phyloP scores from a whole-genome alignment of 2,888 invertebrate species.

The Drosophila kanekoi region DNA sequence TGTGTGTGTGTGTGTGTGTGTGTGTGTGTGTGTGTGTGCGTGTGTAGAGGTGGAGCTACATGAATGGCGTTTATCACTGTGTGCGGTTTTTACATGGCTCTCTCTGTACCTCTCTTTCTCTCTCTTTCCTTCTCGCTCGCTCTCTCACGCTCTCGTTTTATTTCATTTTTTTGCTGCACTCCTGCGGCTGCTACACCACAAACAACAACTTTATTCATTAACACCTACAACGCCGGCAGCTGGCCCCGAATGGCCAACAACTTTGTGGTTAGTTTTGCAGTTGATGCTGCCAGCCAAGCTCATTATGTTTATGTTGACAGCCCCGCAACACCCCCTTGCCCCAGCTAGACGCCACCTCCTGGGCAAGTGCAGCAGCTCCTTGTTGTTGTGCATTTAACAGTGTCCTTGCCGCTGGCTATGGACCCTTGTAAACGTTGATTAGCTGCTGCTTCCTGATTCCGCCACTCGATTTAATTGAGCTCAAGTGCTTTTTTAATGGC shows the following conservation, averaged over 20 bases:
- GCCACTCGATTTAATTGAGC: conserved; percentile 73
- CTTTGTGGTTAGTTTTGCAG: conserved; percentile 74
- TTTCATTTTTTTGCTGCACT: conserved; percentile 40
- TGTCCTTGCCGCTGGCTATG: conserved; percentile 56
- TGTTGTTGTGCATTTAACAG: conserved; percentile 59
- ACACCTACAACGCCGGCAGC: conserved; percentile 74
- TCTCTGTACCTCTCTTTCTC: conserved; percentile 18
- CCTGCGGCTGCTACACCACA: conserved; percentile 69
- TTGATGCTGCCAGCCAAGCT: conserved; percentile 56
- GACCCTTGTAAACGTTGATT: conserved; percentile 76
- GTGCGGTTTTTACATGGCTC: conserved; percentile 58
- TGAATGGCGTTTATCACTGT: conserved; percentile 75
- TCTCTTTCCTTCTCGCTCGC: not conserved
- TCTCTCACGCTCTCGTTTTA: conserved; percentile 22
- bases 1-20: conserved; percentile 22
- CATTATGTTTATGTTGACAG: conserved; percentile 67
- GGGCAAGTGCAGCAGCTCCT: conserved; percentile 56
- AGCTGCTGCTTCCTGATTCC: conserved; percentile 61
- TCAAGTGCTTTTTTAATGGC: conserved; percentile 78
- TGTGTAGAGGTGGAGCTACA: conserved; percentile 34
- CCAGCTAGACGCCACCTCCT: not conserved
- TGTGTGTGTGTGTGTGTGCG: conserved; percentile 20
- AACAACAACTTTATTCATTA: conserved; percentile 81
- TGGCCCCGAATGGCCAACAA: conserved; percentile 70
- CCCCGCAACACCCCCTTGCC: not conserved